Evolutionary conservation across 2,888 invertebrate species (phyloP), one percentile per base, ranked within the genome.

Genomic region (Patella depressa): DNA sequence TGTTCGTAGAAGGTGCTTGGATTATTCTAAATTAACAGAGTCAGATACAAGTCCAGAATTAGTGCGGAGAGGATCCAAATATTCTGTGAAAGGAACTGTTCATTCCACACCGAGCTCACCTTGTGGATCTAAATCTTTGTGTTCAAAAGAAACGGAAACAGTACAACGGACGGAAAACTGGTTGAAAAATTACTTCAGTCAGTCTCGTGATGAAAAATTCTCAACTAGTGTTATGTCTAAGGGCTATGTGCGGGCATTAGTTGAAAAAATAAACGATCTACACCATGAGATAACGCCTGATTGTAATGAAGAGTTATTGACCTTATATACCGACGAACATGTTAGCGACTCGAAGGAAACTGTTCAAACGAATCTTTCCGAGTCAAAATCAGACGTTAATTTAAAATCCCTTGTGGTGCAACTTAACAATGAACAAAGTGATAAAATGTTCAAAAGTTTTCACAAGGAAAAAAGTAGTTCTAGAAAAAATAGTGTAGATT

Each of bases 221-320:
- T 81, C 83, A 73, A 73, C 80, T 29, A 77, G 83, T 75, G 85
- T 85, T 54, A 84, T 85, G 85, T 81, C 83, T 15, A 82, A 81
- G 54, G 88, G 88, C 45, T 88, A 85, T 80, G 88, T 89, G 12
- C 84, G 84, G 78, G 84, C 86, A 17, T 79, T 87, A 69, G 87
- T 87, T 3, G 81, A 83, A 69, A 85, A 85, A 75, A 85, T 86
- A 7, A 85, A 88, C 76, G 73, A 73, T 71, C 17, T 53, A 3
- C 69, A 71, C 14, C 65, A 65, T 65, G 65, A 65, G 24, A 24
- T 65, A 14, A 24, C 65, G 11, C 65, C 65, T 24, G 65, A 65
- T 24, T 12, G 65, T 65, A 24, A 65, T 0, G 65, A 65, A 65
- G 19, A 65, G 14, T 65, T 65, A 24, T 14, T 65, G 24, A 12